Evolutionary conservation across 2,888 invertebrate species (phyloP), one percentile per base, ranked within the genome.

Genomic region (Amphipyra tragopoginis): DNA sequence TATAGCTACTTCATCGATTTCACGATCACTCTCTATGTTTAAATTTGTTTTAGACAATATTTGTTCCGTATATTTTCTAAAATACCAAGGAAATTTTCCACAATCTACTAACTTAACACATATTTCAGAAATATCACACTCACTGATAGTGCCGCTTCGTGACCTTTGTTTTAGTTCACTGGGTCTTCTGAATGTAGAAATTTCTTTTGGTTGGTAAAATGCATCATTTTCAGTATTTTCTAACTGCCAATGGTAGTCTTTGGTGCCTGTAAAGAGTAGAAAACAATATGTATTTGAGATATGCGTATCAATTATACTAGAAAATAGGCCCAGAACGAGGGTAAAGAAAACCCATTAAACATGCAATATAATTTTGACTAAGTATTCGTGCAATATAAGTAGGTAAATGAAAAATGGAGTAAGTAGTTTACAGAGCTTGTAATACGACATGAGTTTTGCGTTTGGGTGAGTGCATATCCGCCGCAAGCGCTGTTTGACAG

Each of bases 41-140:
- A 38, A 26, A 26, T 55, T 40, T 5, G 48, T 26, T 48, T 68
- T 59, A 6, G 56, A 9, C 26, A 75, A 50, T 40, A 78, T 62
- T 55, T 74, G 71, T 47, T 69, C 52, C 7, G 58, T 60, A 45
- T 78, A 75, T 42, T 64, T 79, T 42, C 45, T 74, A 40, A 51
- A 79, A 63, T 79, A 79, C 79, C 79, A 79, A 10, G 79, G 79
- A 45, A 63, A 74, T 55, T 78, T 76, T 5, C 45, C 42, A 13
- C 70, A 79, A 40, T 79, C 78, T 8, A 79, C 76, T 67, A 79
- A 54, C 47, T 71, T 74, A 2, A 79, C 56, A 36, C 14, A 8
- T 50, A 61, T 34, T n/a, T 57, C 44, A n/a, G 29, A 42, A 48
- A 65, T 49, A 13, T 54, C 44, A 44, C 14, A 47, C 47, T 70